Evolutionary conservation across 2,888 invertebrate species (phyloP), one percentile per base, ranked within the genome.

Genomic region (Euzetes globulus): DNA sequence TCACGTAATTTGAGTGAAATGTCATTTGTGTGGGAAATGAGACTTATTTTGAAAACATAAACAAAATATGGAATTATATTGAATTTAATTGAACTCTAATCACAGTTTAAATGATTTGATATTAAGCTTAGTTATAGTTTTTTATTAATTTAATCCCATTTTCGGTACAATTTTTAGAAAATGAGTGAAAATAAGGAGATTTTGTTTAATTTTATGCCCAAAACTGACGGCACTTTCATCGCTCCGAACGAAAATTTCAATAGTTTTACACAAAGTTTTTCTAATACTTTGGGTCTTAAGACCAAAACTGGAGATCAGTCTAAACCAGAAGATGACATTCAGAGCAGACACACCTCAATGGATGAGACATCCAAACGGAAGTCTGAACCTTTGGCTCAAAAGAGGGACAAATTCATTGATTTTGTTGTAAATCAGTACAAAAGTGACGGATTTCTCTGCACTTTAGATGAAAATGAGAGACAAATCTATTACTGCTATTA

Each of bases 401-500:
- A 3, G 4, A 52, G 11, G 13, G 52, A 52, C 3, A 60, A 27
- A 15, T 60, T 60, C 17, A 15, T 60, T 15, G 58, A 60, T 29
- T 60, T 60, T 13, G 15, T 27, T 60, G 58, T 60, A 15, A 60
- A 60, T 19, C 58, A 60, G 17, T 60, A 60, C 29, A 60, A 27
- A 60, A 60, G 58, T 15, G 58, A 60, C 29, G 58, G 27, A 4
- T 15, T 60, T 60, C 27, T 60, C 58, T 60, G 58, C 15, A 60
- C 58, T 29, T 3, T 60, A 11, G 58, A 60, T 60, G 58, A 60
- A 15, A 60, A 60, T 27, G 27, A 60, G 15, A 25, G 29, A 29
- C 58, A 60, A 27, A 60, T 60, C n/a, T 60, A 60, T 60, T 60
- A 60, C 15, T 60, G 58, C 29, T 60, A 60, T 60, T 60, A 60